Conservation (phyloP, 2,797 vertebrate species). For the Pipistrellus nathusii region DNA sequence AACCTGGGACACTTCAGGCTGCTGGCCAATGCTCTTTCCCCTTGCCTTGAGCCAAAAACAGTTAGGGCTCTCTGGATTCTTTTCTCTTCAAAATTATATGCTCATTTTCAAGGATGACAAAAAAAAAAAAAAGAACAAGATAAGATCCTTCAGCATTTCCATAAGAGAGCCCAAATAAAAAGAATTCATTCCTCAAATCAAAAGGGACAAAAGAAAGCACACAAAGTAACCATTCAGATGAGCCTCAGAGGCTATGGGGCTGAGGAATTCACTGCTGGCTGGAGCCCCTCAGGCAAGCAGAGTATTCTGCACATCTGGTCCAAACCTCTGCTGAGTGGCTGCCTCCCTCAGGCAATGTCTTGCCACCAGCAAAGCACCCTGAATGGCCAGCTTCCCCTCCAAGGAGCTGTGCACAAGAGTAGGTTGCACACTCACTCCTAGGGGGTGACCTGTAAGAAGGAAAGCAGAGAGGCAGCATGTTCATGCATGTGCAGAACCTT, state of each 20-base stretch:
- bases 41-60: too few relatives aligned
- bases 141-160: slow-evolving; percentile 15
- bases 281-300: neutral
- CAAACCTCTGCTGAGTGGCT: slow-evolving; percentile 2
- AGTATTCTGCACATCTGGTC: neutral
- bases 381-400: neutral
- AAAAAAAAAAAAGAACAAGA: neutral
- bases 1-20: too few relatives aligned
- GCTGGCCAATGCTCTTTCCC: too few relatives aligned
- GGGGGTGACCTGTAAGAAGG: neutral
- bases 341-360: neutral
- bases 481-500: neutral
- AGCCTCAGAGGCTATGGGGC: neutral
- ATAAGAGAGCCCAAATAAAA: slow-evolving; percentile 23
- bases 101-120: slow-evolving; percentile 26
- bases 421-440: neutral
- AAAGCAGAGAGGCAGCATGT: neutral
- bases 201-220: slow-evolving; percentile 12
- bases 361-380: neutral
- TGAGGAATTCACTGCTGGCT: neutral
- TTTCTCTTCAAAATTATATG: neutral
- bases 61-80: neutral
- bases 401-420: neutral
- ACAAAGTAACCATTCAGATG: neutral
- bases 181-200: neutral